These are phyloP conservation scores for Bombus waltoni DNA, from an alignment of 1,140 invertebrate genomes.

Conservation along the genomic window DNA sequence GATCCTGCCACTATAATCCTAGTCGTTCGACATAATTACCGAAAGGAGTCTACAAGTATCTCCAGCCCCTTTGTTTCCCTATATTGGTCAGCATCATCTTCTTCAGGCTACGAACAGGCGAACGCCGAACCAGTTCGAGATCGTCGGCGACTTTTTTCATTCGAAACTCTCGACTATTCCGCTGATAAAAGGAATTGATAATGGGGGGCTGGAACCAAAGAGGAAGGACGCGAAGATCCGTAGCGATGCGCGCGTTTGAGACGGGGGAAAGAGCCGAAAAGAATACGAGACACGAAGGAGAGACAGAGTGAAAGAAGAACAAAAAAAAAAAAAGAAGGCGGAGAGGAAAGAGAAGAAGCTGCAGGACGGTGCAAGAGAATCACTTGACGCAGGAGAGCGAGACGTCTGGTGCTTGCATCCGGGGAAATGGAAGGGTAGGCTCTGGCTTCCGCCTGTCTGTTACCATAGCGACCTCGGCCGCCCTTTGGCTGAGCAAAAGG, in stretches of 20 bases:
- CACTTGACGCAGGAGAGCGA: slow-evolving; percentile 73
- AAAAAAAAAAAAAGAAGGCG: slow-evolving; percentile 3
- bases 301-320: slow-evolving; percentile 23
- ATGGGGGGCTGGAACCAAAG: slow-evolving; percentile 2
- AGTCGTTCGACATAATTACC: neutral
- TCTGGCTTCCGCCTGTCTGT: slow-evolving; percentile 76
- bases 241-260: slow-evolving; percentile 17
- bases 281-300: slow-evolving; percentile 14
- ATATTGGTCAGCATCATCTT: neutral
- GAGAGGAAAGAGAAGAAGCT: slow-evolving; percentile 18
- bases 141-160: slow-evolving; percentile 19
- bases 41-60: neutral
- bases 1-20: neutral
- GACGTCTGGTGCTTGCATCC: slow-evolving; percentile 67
- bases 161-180: slow-evolving; percentile 15
- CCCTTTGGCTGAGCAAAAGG: slow-evolving; percentile 76
- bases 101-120: neutral
- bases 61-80: neutral
- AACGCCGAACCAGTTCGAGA: neutral
- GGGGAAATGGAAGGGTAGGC: slow-evolving; percentile 69
- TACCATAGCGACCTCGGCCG: slow-evolving; percentile 78
- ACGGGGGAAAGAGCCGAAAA: neutral
- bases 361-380: slow-evolving; percentile 70
- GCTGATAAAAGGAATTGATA: slow-evolving; percentile 27
- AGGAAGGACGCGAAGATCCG: slow-evolving; percentile 8